Conservation (phyloP, 2,113 vertebrate species). For the Lota lota region DNA sequence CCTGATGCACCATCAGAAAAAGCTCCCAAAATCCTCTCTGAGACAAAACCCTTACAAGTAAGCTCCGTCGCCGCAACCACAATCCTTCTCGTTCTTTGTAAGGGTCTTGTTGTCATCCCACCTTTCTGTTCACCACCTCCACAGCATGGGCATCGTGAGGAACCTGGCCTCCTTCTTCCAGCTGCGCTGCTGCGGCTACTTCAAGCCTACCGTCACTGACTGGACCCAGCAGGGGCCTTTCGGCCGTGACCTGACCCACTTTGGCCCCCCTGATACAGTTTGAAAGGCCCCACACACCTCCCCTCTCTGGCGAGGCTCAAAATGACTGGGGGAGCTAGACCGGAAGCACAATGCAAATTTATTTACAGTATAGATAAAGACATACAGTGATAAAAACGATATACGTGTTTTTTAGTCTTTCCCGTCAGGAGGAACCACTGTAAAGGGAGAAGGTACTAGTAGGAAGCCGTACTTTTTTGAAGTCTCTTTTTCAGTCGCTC, state of each 20-base stretch:
- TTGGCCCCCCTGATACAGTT: conserved; percentile 76
- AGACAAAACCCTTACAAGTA: conserved; percentile 93
- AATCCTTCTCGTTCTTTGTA: background rate
- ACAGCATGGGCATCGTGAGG: conserved; percentile 82
- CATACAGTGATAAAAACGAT: conserved; percentile 24
- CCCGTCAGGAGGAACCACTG: conserved; percentile 6
- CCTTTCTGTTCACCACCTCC: conserved; percentile 1
- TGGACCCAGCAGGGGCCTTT: conserved; percentile 87
- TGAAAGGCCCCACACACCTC: conserved; percentile 54
- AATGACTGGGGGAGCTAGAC: conserved; percentile 38
- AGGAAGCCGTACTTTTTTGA: conserved; percentile 4
- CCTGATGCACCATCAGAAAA: conserved; percentile 75
- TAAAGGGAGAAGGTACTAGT: background rate
- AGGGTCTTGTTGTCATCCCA: background rate
- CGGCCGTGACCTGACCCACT: conserved; percentile 66
- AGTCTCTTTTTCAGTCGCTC: conserved; percentile 14
- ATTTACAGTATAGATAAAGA: conserved; percentile 39
- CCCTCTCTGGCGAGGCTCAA: conserved; percentile 27
- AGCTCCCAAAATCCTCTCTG: conserved; percentile 78
- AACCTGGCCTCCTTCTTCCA: conserved; percentile 92
- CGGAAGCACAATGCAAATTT: conserved; percentile 60
- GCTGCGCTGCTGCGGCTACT: conserved; percentile 85
- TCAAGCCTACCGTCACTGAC: conserved; percentile 80
- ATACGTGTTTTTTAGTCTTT: conserved; percentile 28
- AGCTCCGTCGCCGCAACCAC: conserved; percentile 38